Conservation (phyloP, 2,797 vertebrate species). For the Erethizon dorsatum region DNA sequence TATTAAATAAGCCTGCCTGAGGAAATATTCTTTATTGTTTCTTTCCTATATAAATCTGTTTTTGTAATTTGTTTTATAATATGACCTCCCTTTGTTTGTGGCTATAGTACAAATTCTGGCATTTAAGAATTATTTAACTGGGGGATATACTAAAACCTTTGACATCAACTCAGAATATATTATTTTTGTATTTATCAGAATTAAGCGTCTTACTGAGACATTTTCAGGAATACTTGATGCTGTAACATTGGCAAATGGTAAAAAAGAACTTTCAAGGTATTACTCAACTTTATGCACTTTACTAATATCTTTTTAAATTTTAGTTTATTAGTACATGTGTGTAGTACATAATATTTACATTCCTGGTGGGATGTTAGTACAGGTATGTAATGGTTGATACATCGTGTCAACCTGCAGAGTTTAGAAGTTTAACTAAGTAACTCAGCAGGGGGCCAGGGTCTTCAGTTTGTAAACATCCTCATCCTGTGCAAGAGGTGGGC, state of each 20-base stretch:
- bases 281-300: background rate
- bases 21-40: constrained; percentile 63
- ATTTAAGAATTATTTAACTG: constrained; percentile 78
- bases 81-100: constrained; percentile 40
- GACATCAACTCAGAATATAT: constrained; percentile 49
- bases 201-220: background rate
- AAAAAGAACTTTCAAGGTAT: background rate
- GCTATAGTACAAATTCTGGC: constrained; percentile 51
- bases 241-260: background rate
- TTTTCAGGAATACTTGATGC: background rate
- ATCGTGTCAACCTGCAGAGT: no score
- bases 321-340: background rate
- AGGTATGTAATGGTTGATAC: no score
- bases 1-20: constrained; percentile 70
- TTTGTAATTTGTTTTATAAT: constrained; percentile 79
- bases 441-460: no score
- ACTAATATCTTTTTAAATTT: background rate
- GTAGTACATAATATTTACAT: background rate
- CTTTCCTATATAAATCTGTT: constrained; percentile 57
- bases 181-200: constrained; percentile 61
- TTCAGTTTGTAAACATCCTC: no score
- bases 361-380: background rate
- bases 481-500: no score
- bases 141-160: constrained; percentile 53
- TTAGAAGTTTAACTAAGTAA: no score